Conservation (phyloP, 1,140 invertebrate genomes). For the Periplaneta americana region DNA sequence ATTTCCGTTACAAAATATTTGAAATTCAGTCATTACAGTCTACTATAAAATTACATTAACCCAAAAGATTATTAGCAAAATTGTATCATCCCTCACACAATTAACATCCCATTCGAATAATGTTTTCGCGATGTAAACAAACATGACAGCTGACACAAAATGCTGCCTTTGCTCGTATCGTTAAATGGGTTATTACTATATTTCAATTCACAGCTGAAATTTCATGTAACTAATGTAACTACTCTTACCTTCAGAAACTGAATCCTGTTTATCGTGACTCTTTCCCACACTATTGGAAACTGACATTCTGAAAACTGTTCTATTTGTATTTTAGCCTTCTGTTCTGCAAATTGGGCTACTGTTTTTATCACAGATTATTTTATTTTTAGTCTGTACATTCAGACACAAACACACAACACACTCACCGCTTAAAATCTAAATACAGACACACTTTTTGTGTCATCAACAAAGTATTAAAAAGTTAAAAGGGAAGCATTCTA, state of each 20-base stretch:
- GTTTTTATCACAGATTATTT: conserved; percentile 14
- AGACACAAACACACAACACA: neutral
- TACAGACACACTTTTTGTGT: neutral
- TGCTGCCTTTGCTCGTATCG: neutral
- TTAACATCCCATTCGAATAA: no score
- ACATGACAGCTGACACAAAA: conserved; percentile 8
- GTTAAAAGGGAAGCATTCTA: conserved; percentile 8
- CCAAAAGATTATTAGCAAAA: no score
- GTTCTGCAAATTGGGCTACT: neutral
- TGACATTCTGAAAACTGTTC: neutral
- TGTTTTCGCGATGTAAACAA: neutral
- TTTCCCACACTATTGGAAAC: neutral
- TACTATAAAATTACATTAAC: no score
- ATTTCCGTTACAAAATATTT: no score
- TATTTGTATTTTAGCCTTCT: neutral
- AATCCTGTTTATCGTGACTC: neutral
- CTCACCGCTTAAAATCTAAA: neutral
- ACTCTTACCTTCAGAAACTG: neutral
- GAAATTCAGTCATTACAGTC: no score
- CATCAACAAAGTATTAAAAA: conserved; percentile 1
- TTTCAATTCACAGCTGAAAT: no score
- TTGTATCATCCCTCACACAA: no score
- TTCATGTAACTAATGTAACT: no score
- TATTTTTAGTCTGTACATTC: conserved; percentile 1
- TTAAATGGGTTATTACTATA: neutral